These are phyloP conservation scores for Zaprionus tsacasi DNA, from an alignment of 1,140 invertebrate genomes.

Conservation along the genomic window DNA sequence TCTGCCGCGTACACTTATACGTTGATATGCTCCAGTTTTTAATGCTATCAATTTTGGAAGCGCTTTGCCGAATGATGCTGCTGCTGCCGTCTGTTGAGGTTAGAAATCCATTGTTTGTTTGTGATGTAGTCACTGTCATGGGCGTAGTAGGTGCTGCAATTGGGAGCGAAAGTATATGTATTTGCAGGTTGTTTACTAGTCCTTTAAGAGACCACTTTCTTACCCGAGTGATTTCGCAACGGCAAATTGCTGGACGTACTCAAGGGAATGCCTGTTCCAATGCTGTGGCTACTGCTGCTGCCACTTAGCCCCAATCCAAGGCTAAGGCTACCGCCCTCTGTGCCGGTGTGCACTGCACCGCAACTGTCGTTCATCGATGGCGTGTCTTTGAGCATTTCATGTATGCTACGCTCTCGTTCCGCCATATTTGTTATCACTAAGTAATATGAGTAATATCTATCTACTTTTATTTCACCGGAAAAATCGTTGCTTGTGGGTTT, in stretches of 20 bases:
- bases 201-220: not conserved
- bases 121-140: constrained; percentile 85
- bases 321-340: constrained; percentile 82
- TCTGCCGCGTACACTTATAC: constrained; percentile 97
- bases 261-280: constrained; percentile 50
- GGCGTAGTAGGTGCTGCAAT: constrained; percentile 74
- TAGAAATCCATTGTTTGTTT: constrained; percentile 75
- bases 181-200: too few relatives aligned
- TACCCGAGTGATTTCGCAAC: constrained; percentile 85
- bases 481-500: constrained; percentile 42
- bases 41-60: constrained; percentile 93
- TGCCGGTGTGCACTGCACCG: constrained; percentile 90
- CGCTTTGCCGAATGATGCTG: constrained; percentile 87
- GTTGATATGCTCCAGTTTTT: constrained; percentile 98
- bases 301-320: constrained; percentile 41
- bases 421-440: constrained; percentile 51
- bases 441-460: constrained; percentile 12
- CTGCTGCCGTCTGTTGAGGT: constrained; percentile 67
- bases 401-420: constrained; percentile 89
- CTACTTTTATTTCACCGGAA: constrained; percentile 35
- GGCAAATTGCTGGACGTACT: constrained; percentile 78
- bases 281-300: constrained; percentile 64
- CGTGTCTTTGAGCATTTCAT: constrained; percentile 94
- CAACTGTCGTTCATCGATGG: constrained; percentile 91
- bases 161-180: not conserved